Evolutionary conservation across 2,888 invertebrate species (phyloP), one percentile per base, ranked within the genome.

Genomic region (Drosophila ustulata): DNA sequence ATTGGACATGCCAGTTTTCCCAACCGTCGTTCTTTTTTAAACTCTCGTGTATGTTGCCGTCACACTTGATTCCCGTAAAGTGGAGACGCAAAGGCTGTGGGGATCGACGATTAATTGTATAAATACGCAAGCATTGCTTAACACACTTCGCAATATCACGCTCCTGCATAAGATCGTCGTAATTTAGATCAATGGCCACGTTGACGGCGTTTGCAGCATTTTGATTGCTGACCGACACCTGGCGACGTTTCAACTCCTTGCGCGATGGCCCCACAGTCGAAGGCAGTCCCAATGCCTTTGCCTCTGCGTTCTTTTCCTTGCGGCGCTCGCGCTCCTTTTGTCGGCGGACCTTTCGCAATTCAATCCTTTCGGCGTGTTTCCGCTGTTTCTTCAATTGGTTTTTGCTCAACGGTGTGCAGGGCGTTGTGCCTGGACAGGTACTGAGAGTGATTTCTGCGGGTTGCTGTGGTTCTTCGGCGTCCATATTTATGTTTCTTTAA

Each of bases 1-100:
- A 96, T 82, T 95, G 93, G 92, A 97, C 96, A 94, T 98, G 97
- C 98, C 99, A 99, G 91, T 97, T 95, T 92, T 95, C 94, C 93
- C 96, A 98, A 34, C 98, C 98, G 91, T 96, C 96, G 84, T 98
- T 96, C 83, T 95, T 95, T 43, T 95, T 94, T 93, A 98, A 95
- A 80, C 96, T 95, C 71, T 93, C 93, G 90, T 95, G 95, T 3
- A 96, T 95, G 88, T 94, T 94, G 1, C 97, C 97, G 37, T 93
- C 93, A 66, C 76, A 62, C 74, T 93, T 93, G 61, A 98, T 95
- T 91, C 96, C 97, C 2, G 96, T 96, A 41, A 98, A 93, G 90
- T 97, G 95, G 76, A 98, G 94, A 90, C 97, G 96, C 84, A 98
- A 92, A 0, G 98, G 98, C 66, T 95, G 94, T 13, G 93, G 90